phyloP scores from a whole-genome alignment of 2,888 invertebrate genomes.

The Aleiodes leptofemur region DNA sequence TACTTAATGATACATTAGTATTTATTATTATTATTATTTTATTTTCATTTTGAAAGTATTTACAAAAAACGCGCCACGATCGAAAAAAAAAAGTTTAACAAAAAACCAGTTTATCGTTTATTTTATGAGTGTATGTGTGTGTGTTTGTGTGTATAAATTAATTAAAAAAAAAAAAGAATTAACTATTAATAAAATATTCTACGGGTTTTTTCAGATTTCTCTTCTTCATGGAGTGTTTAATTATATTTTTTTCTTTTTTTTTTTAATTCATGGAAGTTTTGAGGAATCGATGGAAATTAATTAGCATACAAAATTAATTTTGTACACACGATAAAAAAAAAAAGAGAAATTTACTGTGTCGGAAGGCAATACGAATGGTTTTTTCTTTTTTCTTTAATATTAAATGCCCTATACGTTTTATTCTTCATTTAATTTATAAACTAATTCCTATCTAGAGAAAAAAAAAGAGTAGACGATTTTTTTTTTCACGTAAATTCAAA shows the following conservation, averaged over 20 bases:
- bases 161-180: constrained; percentile 64
- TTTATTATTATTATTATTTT: constrained; percentile 42
- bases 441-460: constrained; percentile 60
- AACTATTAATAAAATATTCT: constrained; percentile 28
- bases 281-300: constrained; percentile 42
- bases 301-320: too few species aligned
- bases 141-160: too few species aligned
- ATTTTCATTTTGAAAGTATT: constrained; percentile 23
- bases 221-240: constrained; percentile 39
- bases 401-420: constrained; percentile 68
- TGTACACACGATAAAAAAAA: too few species aligned
- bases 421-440: constrained; percentile 56
- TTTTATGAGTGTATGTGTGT: too few species aligned
- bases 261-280: too few species aligned
- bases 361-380: constrained; percentile 70
- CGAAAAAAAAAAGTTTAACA: not conserved
- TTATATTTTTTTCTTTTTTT: too few species aligned
- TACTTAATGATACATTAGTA: constrained; percentile 71
- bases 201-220: constrained; percentile 3
- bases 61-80: constrained; percentile 42
- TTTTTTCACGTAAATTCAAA: not conserved
- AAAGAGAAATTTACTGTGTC: constrained; percentile 57
- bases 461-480: not conserved
- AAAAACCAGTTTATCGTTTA: not conserved
- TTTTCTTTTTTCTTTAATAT: constrained; percentile 55